Percentiles rank a stretch among this genome's conserved stretches.
These are phyloP conservation scores for Ophion obscuratus DNA, from an alignment of 2,888 invertebrate species.

Conservation along the genomic window DNA sequence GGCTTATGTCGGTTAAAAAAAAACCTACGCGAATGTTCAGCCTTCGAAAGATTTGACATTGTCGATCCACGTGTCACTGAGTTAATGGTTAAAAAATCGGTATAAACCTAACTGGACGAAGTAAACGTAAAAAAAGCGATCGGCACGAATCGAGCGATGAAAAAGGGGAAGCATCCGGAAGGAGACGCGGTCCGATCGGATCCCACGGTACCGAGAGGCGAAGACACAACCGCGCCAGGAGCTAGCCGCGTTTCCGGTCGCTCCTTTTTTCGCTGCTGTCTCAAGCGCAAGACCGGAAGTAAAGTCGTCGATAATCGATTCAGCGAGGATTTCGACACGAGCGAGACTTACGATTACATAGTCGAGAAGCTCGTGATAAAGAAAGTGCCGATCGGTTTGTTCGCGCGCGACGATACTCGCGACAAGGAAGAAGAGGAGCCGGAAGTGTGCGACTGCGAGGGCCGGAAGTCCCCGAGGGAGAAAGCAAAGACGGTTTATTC, in stretches of 20 bases:
- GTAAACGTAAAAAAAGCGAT: not conserved
- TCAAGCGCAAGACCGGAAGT: conserved; percentile 8
- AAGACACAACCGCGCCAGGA: not conserved
- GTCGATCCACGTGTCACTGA: not conserved
- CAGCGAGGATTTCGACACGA: conserved; percentile 31
- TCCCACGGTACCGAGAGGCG: not conserved
- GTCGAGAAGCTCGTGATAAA: conserved; percentile 76
- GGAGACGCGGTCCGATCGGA: not conserved
- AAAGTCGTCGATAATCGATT: not conserved
- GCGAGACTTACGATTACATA: conserved; percentile 72
- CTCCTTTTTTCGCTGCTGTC: conserved; percentile 58
- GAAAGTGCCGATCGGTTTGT: conserved; percentile 71
- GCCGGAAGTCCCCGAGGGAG: not conserved
- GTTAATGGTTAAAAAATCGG: not conserved
- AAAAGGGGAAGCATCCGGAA: not conserved
- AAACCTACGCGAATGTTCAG: not conserved
- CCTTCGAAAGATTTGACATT: not conserved
- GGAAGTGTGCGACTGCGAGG: conserved; percentile 22
- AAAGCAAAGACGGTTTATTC: conserved; percentile 30
- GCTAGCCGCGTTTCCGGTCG: not conserved
- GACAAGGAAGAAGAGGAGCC: conserved; percentile 11
- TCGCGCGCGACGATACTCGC: conserved; percentile 59
- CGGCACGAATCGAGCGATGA: not conserved
- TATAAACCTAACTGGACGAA: not conserved
- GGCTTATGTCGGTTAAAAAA: not conserved